Evolutionary conservation across 2,113 vertebrate genomes (phyloP).

Genomic region (Dendropsophus ebraccatus): DNA sequence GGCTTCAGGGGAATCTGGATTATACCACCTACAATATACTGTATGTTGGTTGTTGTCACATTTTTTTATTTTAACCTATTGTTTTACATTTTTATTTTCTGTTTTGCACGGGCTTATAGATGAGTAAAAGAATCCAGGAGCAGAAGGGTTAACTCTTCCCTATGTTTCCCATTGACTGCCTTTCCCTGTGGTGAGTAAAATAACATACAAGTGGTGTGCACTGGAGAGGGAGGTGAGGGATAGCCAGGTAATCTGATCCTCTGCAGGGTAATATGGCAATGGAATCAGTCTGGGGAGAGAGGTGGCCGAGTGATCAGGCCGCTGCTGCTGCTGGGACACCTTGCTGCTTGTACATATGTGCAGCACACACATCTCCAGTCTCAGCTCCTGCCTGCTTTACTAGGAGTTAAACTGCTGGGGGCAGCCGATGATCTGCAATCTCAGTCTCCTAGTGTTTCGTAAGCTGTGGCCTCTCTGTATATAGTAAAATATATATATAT

Average conservation of each 20-base stretch:
- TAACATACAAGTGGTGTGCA: constrained; percentile 9
- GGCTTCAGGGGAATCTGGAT: too few species aligned
- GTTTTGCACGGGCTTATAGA: not conserved
- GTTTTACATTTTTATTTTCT: not conserved
- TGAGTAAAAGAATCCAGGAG: not conserved
- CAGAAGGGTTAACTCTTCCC: constrained; percentile 4
- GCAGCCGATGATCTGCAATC: constrained; percentile 52
- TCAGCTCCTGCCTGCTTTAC: constrained; percentile 56
- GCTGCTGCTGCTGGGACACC: not conserved
- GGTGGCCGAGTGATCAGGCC: not conserved
- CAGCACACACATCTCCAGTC: constrained; percentile 42
- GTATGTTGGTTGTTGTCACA: too few species aligned
- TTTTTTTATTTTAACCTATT: too few species aligned
- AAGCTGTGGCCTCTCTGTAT: not conserved
- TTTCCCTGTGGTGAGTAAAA: constrained; percentile 23
- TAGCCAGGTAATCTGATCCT: constrained; percentile 18
- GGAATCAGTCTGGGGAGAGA: constrained; percentile 6
- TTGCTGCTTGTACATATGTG: constrained; percentile 44
- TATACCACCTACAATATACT: too few species aligned
- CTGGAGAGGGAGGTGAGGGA: constrained; percentile 31
- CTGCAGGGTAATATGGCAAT: constrained; percentile 13
- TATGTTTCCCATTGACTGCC: constrained; percentile 5
- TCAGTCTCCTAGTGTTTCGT: not conserved
- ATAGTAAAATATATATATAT: too few species aligned
- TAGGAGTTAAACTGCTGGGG: constrained; percentile 62